A percentile compares a stretch with the other conserved stretches of the same genome.
These are phyloP conservation scores for Nannospalax galili DNA, from an alignment of 2,113 vertebrate species.

Conservation along the genomic window DNA sequence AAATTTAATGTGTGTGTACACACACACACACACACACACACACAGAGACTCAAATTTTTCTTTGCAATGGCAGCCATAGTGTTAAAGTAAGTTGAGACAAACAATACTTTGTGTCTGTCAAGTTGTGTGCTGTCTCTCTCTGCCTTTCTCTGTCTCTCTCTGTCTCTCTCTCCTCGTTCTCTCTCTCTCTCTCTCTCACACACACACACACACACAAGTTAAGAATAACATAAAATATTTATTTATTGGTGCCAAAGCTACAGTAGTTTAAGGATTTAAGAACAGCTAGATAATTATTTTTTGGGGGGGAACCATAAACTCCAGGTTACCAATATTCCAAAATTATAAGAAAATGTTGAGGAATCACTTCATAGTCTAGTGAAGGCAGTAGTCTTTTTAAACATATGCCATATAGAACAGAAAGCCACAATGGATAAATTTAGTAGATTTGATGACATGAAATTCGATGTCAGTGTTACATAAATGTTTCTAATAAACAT, in stretches of 20 bases:
- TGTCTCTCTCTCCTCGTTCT: too few relatives aligned
- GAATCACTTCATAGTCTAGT: neutral
- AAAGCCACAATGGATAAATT: neutral
- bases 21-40: too few relatives aligned
- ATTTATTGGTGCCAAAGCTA: neutral
- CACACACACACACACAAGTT: neutral
- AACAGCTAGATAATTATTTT: constrained; percentile 14
- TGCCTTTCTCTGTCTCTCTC: too few relatives aligned
- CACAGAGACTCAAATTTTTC: too few relatives aligned
- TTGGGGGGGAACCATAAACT: neutral
- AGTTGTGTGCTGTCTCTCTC: neutral
- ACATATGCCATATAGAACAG: neutral
- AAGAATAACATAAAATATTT: neutral
- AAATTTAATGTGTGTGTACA: neutral
- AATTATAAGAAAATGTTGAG: neutral
- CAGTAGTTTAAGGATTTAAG: neutral
- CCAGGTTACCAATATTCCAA: neutral
- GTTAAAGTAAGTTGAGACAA: neutral
- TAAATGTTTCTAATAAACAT: neutral
- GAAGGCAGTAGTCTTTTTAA: neutral
- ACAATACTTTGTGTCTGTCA: neutral
- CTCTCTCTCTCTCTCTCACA: too few relatives aligned
- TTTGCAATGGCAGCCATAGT: neutral
- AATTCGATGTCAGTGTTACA: neutral
- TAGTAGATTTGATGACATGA: neutral